A percentile compares a stretch with the other conserved stretches of the same genome.
phyloP scores from a whole-genome alignment of 2,797 vertebrate genomes.

The Characodon lateralis region DNA sequence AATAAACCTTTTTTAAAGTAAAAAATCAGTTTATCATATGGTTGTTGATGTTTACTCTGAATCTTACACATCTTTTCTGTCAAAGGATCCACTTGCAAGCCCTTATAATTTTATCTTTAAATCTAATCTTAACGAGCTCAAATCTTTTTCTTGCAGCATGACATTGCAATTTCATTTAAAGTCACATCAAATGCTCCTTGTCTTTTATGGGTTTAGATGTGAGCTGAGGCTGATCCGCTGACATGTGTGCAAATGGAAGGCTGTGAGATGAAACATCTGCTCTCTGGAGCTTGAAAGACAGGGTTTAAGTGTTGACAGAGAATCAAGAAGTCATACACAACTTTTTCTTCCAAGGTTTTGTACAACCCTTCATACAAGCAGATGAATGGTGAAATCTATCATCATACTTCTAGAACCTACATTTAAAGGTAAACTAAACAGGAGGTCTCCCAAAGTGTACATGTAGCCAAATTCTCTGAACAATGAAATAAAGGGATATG shows the following conservation, averaged over 20 bases:
- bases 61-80: constrained; percentile 1
- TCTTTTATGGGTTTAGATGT: constrained; percentile 20
- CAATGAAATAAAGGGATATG: not conserved
- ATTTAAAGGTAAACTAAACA: constrained; percentile 16
- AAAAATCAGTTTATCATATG: constrained; percentile 13
- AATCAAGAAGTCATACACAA: not conserved
- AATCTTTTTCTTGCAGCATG: constrained; percentile 1
- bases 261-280: constrained; percentile 21
- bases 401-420: constrained; percentile 1
- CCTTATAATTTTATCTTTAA: constrained; percentile 2
- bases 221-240: constrained; percentile 11
- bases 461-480: not conserved
- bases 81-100: constrained; percentile 1
- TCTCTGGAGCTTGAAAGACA: constrained; percentile 15
- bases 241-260: constrained; percentile 20
- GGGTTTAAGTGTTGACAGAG: constrained; percentile 9
- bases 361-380: not conserved
- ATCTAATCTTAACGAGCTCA: not conserved
- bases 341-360: constrained; percentile 2
- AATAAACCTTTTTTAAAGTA: constrained; percentile 14
- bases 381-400: constrained; percentile 30
- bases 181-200: constrained; percentile 12
- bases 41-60: constrained; percentile 11
- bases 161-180: constrained; percentile 37
- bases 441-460: not conserved